A percentile compares a stretch with the other conserved stretches of the same genome.
phyloP scores from a whole-genome alignment of 2,888 invertebrate species.

The Hypomecis atomaria region DNA sequence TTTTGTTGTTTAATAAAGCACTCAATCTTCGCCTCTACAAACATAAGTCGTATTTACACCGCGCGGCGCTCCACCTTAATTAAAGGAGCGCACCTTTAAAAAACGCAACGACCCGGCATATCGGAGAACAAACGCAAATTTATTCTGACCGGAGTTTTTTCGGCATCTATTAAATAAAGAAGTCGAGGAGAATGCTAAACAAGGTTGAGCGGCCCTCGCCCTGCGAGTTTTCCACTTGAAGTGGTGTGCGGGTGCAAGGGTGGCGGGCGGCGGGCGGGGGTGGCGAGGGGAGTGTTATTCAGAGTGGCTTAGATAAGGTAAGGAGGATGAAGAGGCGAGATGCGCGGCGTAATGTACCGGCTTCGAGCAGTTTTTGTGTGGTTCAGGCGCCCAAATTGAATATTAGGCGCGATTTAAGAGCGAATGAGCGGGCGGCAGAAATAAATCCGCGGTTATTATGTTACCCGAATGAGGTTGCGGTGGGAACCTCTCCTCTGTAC shows the following conservation, averaged over 20 bases:
- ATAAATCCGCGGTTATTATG: slow-evolving; percentile 83
- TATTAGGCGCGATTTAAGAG: slow-evolving; percentile 83
- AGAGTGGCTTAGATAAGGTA: slow-evolving; percentile 84
- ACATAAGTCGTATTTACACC: slow-evolving; percentile 70
- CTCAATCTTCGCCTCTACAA: slow-evolving; percentile 66
- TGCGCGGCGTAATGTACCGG: slow-evolving; percentile 83
- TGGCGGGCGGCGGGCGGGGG: slow-evolving; percentile 56
- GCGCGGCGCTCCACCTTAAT: slow-evolving; percentile 67
- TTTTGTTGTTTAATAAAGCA: slow-evolving; percentile 74
- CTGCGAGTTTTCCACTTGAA: slow-evolving; percentile 83
- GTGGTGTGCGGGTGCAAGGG: slow-evolving; percentile 66
- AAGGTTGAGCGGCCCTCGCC: slow-evolving; percentile 83
- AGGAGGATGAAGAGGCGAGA: slow-evolving; percentile 84
- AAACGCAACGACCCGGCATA: slow-evolving; percentile 70
- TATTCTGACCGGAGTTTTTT: slow-evolving; percentile 80
- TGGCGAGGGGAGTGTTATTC: slow-evolving; percentile 70
- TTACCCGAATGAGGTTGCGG: slow-evolving; percentile 81
- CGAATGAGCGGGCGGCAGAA: slow-evolving; percentile 80
- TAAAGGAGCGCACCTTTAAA: slow-evolving; percentile 73
- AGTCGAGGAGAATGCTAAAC: slow-evolving; percentile 84
- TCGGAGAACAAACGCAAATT: slow-evolving; percentile 80
- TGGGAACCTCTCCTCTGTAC: slow-evolving; percentile 65
- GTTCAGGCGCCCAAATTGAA: slow-evolving; percentile 82
- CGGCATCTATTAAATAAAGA: slow-evolving; percentile 84
- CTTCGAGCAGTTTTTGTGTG: slow-evolving; percentile 83